Base-by-base conservation (phyloP, 2,113 vertebrate species). In the Steatornis caripensis region DNA sequence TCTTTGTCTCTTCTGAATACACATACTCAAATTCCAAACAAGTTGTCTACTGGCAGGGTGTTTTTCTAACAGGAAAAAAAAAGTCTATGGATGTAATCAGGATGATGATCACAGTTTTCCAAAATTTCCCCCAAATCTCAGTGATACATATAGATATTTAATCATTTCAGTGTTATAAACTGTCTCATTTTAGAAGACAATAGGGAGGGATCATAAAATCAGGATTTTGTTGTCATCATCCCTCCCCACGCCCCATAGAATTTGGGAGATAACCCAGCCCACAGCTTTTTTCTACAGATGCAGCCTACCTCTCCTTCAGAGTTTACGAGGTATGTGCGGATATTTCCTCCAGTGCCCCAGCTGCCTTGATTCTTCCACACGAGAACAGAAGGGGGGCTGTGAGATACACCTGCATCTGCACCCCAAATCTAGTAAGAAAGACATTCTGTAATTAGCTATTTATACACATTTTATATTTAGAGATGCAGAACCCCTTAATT, bases 321-420 rank as follows among this genome's bases (percentile, higher is more conserved):
- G 27, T 99, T 99, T 2, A 99, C 93, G 75, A 99, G 97, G 77
- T 97, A 95, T 2, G 99, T 99, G 43, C 98, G 94, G 30, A 98
- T 98, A 12, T 98, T 97, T 57, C 95, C 98, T 83, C 99, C 99
- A 0, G 98, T 98, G 51, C 99, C 99, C 99, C 99, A 99, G 91
- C 98, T 99, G 93, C 96, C 97, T 97, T 99, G 99, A 70, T 97
- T 99, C 97, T 99, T 99, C 99, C 99, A 99, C 94, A 99, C 97
- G 0, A 99, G 97, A 37, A 99, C 98, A 39, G 99, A 97, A 4
- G 99, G 99, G 10, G 99, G 99, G 53, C 98, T 98, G 23, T 99
- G 99, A 82, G 98, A 90, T 29, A 99, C 97, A 0, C 99, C 99
- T 0, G 99, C 99, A 62, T 99, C 98, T 32, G 99, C 98, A 81